Evolutionary conservation across 1,140 invertebrate species (phyloP).

Genomic region (Melipona quadrifasciata): DNA sequence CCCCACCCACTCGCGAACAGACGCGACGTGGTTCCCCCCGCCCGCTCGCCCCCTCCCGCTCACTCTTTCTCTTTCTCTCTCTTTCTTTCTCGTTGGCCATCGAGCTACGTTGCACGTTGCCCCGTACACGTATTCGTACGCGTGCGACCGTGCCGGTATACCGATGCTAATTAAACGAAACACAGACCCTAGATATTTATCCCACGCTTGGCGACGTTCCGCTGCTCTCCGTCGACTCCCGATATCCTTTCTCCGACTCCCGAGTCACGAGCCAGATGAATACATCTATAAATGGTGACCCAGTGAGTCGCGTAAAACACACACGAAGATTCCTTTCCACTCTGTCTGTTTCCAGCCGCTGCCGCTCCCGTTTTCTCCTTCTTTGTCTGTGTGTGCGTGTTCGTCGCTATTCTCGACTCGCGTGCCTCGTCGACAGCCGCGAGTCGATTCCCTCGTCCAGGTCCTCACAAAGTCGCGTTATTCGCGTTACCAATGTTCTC

Average conservation of each 20-base stretch:
- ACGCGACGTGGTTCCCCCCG: conserved; percentile 13
- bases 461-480: not conserved
- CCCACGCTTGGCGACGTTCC: conserved; percentile 63
- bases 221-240: conserved; percentile 36
- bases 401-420: too few species aligned
- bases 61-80: not conserved
- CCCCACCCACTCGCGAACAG: conserved; percentile 36
- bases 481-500: not conserved
- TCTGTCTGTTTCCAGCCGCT: not conserved
- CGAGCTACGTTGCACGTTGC: conserved; percentile 6
- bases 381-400: not conserved
- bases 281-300: conserved; percentile 53
- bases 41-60: not conserved
- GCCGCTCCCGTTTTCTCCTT: not conserved
- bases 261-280: conserved; percentile 42
- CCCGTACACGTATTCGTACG: conserved; percentile 41
- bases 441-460: not conserved
- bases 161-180: conserved; percentile 71
- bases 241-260: conserved; percentile 31
- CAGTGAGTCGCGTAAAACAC: not conserved
- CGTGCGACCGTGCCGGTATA: conserved; percentile 56
- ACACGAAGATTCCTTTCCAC: not conserved
- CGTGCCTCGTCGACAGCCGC: not conserved
- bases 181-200: conserved; percentile 70
- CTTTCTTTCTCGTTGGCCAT: not conserved